These are phyloP conservation scores for Himantopus leucocephalus DNA, from an alignment of 2,113 vertebrate genomes.

Conservation along the genomic window DNA sequence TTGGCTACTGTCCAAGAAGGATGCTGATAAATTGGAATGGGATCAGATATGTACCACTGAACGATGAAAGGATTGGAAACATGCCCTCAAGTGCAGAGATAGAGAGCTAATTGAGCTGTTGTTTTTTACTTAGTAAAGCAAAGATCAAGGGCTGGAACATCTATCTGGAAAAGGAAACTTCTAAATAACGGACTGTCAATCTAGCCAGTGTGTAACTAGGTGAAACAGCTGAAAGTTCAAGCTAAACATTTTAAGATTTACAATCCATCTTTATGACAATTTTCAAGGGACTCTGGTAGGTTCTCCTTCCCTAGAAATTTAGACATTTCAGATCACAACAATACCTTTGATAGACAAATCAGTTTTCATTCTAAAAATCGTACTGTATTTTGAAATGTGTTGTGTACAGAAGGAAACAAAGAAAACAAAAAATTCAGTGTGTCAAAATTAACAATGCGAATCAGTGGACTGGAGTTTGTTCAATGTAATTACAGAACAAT, in stretches of 20 bases:
- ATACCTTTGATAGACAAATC: neutral
- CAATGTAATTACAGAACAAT: neutral
- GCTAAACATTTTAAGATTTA: neutral
- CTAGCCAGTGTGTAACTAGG: neutral
- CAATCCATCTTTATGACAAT: neutral
- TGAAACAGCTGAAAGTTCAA: neutral
- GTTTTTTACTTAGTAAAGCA: neutral
- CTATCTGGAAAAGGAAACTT: neutral
- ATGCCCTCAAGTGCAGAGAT: slow-evolving; percentile 7
- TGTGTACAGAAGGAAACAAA: neutral
- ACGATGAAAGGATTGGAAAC: slow-evolving; percentile 44
- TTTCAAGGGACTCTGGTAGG: neutral
- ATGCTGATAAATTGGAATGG: slow-evolving; percentile 53
- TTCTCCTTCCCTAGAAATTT: neutral
- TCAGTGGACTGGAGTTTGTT: slow-evolving; percentile 3
- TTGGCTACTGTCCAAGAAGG: slow-evolving; percentile 29
- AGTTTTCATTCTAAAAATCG: neutral
- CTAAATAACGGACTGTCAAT: neutral
- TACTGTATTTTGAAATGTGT: neutral
- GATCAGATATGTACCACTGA: slow-evolving; percentile 35
- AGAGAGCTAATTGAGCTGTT: slow-evolving; percentile 57
- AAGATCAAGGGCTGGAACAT: slow-evolving; percentile 43
- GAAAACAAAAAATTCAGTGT: neutral
- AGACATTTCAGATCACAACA: neutral
- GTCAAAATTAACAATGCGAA: neutral